phyloP scores from a whole-genome alignment of 2,113 vertebrate species.

The Microcebus tavaratra region DNA sequence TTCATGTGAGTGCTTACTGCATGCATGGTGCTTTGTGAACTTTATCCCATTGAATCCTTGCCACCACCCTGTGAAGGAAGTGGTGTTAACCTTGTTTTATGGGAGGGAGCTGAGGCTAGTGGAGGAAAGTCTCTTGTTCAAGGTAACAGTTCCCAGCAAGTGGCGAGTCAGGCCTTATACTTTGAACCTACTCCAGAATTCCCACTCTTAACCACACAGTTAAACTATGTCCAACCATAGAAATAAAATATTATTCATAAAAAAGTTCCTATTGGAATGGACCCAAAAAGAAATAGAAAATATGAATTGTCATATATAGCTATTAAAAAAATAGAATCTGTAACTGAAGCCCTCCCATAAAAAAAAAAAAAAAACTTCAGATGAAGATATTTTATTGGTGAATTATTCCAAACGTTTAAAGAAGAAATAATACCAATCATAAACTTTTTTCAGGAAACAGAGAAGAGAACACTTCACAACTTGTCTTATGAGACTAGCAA shows the following conservation, averaged over 20 bases:
- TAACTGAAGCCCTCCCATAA: neutral
- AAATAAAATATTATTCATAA: neutral
- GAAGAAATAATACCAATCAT: neutral
- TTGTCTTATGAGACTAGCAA: neutral
- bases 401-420: neutral
- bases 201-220: too few relatives aligned
- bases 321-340: neutral
- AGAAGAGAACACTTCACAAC: neutral
- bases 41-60: accelerated
- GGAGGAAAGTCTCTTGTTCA: neutral
- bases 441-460: neutral
- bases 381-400: neutral
- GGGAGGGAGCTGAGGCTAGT: neutral
- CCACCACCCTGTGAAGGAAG: neutral
- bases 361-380: neutral
- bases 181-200: neutral
- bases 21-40: neutral
- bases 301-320: neutral
- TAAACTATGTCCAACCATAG: accelerated
- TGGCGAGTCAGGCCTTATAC: neutral
- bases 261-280: neutral
- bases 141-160: neutral
- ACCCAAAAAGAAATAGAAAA: neutral
- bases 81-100: neutral
- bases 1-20: neutral